Conservation (phyloP, 1,140 invertebrate species). For the Plutomurus gul region DNA sequence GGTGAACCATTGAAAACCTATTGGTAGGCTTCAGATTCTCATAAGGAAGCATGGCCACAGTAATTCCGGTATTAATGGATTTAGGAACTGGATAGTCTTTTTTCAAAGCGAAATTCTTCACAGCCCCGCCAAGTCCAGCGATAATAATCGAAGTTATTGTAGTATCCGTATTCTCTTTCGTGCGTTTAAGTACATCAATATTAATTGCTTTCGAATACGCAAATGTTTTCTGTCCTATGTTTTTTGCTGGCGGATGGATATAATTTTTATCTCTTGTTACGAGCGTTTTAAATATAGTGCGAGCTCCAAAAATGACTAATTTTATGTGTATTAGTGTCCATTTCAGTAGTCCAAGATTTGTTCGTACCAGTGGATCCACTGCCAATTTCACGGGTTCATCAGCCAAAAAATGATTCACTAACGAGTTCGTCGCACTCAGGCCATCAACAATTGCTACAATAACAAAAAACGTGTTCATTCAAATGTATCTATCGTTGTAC, state of each 20-base stretch:
- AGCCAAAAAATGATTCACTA: background rate
- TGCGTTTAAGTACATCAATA: background rate
- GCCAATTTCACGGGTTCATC: background rate
- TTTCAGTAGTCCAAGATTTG: background rate
- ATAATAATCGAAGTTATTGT: background rate
- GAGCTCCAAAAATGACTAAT: background rate
- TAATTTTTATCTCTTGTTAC: background rate
- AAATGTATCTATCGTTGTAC: too few species aligned
- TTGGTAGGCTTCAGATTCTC: background rate
- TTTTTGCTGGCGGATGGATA: background rate
- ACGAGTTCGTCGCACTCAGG: background rate
- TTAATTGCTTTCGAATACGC: background rate
- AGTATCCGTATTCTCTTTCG: background rate
- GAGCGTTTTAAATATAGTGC: background rate
- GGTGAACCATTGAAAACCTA: background rate
- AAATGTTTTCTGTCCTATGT: constrained; percentile 8
- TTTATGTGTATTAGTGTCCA: background rate
- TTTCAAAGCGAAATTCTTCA: background rate
- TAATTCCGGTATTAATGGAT: background rate
- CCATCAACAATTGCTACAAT: background rate
- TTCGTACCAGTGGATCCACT: background rate
- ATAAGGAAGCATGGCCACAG: background rate
- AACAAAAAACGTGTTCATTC: background rate
- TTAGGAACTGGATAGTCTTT: background rate
- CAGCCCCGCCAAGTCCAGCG: background rate